Evolutionary conservation across 1,140 invertebrate species (phyloP).

Genomic region (Drosophila mauritiana): DNA sequence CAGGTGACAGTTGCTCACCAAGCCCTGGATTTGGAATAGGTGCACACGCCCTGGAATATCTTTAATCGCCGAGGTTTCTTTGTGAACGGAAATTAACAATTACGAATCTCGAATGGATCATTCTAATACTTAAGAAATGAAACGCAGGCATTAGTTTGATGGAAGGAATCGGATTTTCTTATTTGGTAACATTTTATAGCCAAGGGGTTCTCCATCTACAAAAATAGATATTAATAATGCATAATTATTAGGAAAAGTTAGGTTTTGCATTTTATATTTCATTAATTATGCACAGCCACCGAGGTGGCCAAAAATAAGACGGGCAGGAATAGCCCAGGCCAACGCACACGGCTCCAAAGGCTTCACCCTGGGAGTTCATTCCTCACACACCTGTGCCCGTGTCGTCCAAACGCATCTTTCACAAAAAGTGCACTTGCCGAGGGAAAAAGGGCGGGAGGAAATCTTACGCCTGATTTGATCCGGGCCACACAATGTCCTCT

Average conservation of each 20-base stretch:
- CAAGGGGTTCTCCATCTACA: too few relatives aligned
- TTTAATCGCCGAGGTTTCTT: background rate
- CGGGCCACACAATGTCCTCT: constrained; percentile 37
- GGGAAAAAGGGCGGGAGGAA: constrained; percentile 4
- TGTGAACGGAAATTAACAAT: constrained; percentile 34
- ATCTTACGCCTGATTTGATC: constrained; percentile 76
- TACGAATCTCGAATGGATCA: constrained; percentile 12
- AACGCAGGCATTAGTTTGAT: background rate
- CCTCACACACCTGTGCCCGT: constrained; percentile 16
- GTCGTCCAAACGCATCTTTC: constrained; percentile 54
- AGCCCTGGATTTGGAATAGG: constrained; percentile 54
- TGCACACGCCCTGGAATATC: constrained; percentile 21
- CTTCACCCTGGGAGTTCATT: background rate
- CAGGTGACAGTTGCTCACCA: constrained; percentile 50
- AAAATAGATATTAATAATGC: constrained; percentile 51
- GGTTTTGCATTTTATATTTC: constrained; percentile 76
- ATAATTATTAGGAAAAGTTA: constrained; percentile 62
- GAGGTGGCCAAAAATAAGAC: constrained; percentile 1
- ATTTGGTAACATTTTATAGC: too few relatives aligned
- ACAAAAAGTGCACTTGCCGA: constrained; percentile 23
- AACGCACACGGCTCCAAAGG: constrained; percentile 55
- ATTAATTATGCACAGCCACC: constrained; percentile 77
- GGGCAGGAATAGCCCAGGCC: constrained; percentile 42
- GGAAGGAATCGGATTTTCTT: background rate
- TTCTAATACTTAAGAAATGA: background rate